Evolutionary conservation across 2,113 vertebrate genomes (phyloP), one percentile per base, ranked within the genome.

Genomic region (Sander vitreus): DNA sequence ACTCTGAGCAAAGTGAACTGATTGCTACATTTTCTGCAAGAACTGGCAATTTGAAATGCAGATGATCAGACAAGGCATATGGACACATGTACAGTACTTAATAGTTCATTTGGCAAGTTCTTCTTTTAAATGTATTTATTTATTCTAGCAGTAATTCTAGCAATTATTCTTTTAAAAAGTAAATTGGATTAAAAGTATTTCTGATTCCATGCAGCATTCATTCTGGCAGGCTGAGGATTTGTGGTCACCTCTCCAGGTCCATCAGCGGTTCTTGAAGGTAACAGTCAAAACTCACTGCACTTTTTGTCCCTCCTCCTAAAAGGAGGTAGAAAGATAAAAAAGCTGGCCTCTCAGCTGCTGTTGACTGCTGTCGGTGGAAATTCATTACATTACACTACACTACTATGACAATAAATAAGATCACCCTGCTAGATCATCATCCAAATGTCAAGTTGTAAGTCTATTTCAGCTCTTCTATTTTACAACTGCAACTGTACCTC

Each of bases 381-480:
- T 59, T 18, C 3, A 77, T 69, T 48, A 23, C 5, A 48, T 69
- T 48, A 23, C 5, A 48, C 57, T 68, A 19, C 3, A 25, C 47
- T 55, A 33, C 43, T 57, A 27, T 57, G 45, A 72, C 12, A 83
- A 85, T 87, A 85, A 85, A 83, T 85, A 85, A 45, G 3, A 76
- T 63, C 51, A 62, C 23, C 27, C 36, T 59, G 47, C 51, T 25
- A 5, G 43, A 43, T 73, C n/a, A 54, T 18, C 57, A 73, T 81
- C 36, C n/a, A 43, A 70, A 55, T n/a, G 5, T 30, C 39, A 43
- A 43, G 36, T 10, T 43, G 9, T 43, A 43, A 43, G 39, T 43
- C 39, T 11, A 43, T 43, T 43, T 11, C 39, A 43, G 39, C 39
- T 43, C 10, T 8, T 43, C 39, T 43, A 43, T 43, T 43, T 11